Conservation (phyloP, 2,113 vertebrate genomes). For the Pseudorectes ferrugineus region DNA sequence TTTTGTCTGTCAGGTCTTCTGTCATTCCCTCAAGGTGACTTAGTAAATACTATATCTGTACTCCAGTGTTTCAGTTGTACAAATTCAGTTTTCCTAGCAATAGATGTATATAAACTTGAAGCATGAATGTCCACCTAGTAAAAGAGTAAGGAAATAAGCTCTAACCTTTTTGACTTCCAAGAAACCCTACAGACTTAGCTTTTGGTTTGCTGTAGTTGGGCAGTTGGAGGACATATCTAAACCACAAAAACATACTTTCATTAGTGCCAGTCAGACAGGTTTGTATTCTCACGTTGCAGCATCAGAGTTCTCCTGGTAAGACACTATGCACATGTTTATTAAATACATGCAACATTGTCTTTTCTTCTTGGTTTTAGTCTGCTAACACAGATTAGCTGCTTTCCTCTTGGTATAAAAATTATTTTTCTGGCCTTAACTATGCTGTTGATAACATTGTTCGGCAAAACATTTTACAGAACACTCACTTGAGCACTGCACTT, state of each 20-base stretch:
- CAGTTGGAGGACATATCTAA: neutral
- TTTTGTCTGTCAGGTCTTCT: neutral
- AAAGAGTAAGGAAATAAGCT: neutral
- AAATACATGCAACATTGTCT: neutral
- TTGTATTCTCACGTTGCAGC: neutral
- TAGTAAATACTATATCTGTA: neutral
- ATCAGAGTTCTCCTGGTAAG: neutral
- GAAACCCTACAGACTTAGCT: neutral
- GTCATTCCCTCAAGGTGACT: neutral
- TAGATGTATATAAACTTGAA: neutral
- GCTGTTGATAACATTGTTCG: neutral
- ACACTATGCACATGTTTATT: neutral
- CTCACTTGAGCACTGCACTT: neutral
- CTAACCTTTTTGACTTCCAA: neutral
- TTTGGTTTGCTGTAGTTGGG: neutral
- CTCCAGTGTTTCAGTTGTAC: neutral
- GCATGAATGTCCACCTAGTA: neutral
- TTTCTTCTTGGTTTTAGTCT: neutral
- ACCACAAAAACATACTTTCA: neutral
- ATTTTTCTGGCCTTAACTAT: neutral
- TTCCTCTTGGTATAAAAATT: neutral
- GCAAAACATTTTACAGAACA: neutral
- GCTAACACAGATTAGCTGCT: neutral
- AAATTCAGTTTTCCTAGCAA: neutral
- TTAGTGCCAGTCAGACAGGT: neutral